A percentile compares a stretch with the other conserved stretches of the same genome.
phyloP scores from a whole-genome alignment of 1,140 invertebrate species.

The Solen grandis region DNA sequence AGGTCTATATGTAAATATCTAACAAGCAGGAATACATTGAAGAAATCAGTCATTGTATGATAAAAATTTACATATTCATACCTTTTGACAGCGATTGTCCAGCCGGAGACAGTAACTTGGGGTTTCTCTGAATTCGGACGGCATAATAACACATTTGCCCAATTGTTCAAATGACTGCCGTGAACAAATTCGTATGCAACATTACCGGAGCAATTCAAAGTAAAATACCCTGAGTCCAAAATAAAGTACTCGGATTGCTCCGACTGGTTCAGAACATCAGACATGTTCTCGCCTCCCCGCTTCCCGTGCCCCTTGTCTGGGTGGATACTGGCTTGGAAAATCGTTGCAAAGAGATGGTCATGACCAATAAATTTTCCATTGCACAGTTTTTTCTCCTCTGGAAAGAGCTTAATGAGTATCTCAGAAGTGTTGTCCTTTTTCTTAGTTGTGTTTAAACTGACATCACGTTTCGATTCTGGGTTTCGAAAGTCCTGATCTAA shows the following conservation, averaged over 20 bases:
- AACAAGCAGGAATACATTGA: constrained; percentile 74
- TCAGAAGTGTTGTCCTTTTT: background rate
- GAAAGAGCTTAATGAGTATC: background rate
- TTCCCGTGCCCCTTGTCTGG: constrained; percentile 28
- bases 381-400: constrained; percentile 1
- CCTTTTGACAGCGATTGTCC: constrained; percentile 65
- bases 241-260: constrained; percentile 71
- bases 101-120: background rate
- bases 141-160: constrained; percentile 46
- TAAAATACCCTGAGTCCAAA: too few species aligned
- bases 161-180: constrained; percentile 60
- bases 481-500: too few species aligned
- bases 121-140: background rate
- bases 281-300: constrained; percentile 71
- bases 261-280: constrained; percentile 70
- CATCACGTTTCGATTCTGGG: too few species aligned
- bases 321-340: constrained; percentile 58
- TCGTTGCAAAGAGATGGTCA: constrained; percentile 55
- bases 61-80: constrained; percentile 78
- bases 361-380: constrained; percentile 56
- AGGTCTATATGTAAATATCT: constrained; percentile 65
- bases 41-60: too few species aligned
- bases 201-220: too few species aligned
- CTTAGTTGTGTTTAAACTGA: background rate
- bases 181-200: constrained; percentile 15